phyloP scores from a whole-genome alignment of 1,140 invertebrate genomes.

The Drosophila hydei region DNA sequence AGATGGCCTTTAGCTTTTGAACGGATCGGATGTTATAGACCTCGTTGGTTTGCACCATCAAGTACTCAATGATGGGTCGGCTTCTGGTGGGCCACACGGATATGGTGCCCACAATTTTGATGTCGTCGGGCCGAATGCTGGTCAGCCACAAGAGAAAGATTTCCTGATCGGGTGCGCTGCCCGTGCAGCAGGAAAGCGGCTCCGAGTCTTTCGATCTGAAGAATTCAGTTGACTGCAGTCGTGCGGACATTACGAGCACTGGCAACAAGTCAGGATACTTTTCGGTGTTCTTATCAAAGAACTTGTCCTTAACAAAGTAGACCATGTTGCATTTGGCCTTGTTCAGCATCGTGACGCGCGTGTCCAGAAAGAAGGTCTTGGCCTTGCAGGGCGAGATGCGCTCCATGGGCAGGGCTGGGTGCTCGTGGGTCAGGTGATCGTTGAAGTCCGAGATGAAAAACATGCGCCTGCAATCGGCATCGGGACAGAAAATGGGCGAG shows the following conservation, averaged over 20 bases:
- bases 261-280: slow-evolving; percentile 54
- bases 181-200: no score
- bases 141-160: slow-evolving; percentile 63
- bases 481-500: slow-evolving; percentile 57
- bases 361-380: slow-evolving; percentile 70
- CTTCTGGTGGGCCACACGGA: slow-evolving; percentile 49
- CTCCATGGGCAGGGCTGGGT: slow-evolving; percentile 59
- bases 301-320: slow-evolving; percentile 58
- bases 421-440: slow-evolving; percentile 53
- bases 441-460: slow-evolving; percentile 67
- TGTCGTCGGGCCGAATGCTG: slow-evolving; percentile 34
- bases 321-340: slow-evolving; percentile 60
- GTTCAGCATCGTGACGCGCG: slow-evolving; percentile 27
- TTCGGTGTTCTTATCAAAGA: slow-evolving; percentile 30
- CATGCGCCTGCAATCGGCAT: slow-evolving; percentile 47
- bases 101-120: slow-evolving; percentile 38
- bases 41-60: slow-evolving; percentile 43
- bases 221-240: slow-evolving; percentile 30
- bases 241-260: slow-evolving; percentile 61
- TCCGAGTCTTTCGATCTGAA: background rate
- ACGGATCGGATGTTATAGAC: slow-evolving; percentile 53
- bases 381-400: slow-evolving; percentile 35
- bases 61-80: background rate
- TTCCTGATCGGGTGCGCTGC: slow-evolving; percentile 7
- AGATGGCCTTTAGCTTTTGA: slow-evolving; percentile 36